Percentiles rank a stretch among this genome's conserved stretches.
Evolutionary conservation across 1,140 invertebrate genomes (phyloP).

Genomic region (Lepidurus couesii): DNA sequence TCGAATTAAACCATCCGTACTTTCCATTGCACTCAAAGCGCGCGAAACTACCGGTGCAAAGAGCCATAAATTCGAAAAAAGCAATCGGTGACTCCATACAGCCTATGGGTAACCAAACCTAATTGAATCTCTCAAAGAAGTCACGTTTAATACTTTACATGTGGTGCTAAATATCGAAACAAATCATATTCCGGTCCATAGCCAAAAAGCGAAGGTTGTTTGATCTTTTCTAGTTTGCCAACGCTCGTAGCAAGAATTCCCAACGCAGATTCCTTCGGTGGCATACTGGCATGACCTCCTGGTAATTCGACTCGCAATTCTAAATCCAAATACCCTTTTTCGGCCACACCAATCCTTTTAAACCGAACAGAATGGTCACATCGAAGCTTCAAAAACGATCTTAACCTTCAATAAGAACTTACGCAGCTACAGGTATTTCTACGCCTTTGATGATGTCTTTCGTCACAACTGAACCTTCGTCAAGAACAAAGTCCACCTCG

Average conservation of each 20-base stretch:
- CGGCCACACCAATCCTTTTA: conserved; percentile 48
- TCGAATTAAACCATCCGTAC: conserved; percentile 48
- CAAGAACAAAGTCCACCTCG: conserved; percentile 51
- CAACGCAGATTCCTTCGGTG: conserved; percentile 48
- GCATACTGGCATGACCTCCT: conserved; percentile 55
- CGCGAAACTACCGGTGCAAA: conserved; percentile 47
- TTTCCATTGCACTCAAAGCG: conserved; percentile 45
- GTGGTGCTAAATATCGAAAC: conserved; percentile 45
- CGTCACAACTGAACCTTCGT: conserved; percentile 51
- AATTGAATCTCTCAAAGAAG: not conserved
- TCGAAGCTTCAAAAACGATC: not conserved
- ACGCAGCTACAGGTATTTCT: conserved; percentile 47
- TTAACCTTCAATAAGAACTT: too few species aligned
- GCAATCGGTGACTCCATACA: conserved; percentile 43
- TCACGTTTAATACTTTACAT: conserved; percentile 39
- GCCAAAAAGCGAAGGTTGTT: conserved; percentile 51
- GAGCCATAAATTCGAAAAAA: conserved; percentile 54
- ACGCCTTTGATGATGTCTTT: conserved; percentile 47
- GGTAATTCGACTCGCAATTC: conserved; percentile 45
- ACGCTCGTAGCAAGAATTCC: conserved; percentile 50
- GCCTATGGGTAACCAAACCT: conserved; percentile 42
- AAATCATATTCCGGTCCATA: conserved; percentile 48
- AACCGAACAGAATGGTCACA: not conserved
- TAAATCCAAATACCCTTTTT: conserved; percentile 51
- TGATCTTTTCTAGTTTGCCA: conserved; percentile 46